These are phyloP conservation scores for Anguilla japonica DNA, from an alignment of 2,113 vertebrate species.

Conservation along the genomic window DNA sequence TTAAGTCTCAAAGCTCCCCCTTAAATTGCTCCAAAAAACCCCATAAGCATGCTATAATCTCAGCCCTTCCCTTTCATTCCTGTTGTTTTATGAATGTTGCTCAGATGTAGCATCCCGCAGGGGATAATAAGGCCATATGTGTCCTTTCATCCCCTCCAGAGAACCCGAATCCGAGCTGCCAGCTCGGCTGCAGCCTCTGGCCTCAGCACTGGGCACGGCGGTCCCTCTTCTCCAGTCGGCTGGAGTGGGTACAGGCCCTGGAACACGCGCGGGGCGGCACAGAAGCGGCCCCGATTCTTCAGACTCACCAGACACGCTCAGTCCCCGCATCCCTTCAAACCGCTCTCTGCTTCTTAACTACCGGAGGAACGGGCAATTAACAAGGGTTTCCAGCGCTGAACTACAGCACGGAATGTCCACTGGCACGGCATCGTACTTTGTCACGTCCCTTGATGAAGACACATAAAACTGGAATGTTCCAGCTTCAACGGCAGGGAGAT, in stretches of 20 bases:
- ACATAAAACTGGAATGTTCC: no score
- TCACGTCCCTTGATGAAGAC: no score
- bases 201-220: slow-evolving; percentile 74
- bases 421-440: no score
- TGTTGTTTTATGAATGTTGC: not conserved
- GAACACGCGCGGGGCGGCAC: slow-evolving; percentile 66
- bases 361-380: no score
- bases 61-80: not conserved
- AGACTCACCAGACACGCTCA: slow-evolving; percentile 39
- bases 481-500: no score
- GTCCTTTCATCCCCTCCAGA: not conserved
- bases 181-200: not conserved
- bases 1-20: not conserved
- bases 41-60: not conserved
- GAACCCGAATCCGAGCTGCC: not conserved
- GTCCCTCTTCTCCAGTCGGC: slow-evolving; percentile 87
- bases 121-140: not conserved
- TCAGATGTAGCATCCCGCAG: slow-evolving; percentile 25
- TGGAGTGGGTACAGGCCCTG: slow-evolving; percentile 91
- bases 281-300: slow-evolving; percentile 42
- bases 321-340: no score
- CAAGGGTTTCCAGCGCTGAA: no score
- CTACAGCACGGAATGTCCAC: no score
- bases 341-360: not conserved
- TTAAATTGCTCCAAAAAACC: not conserved